phyloP scores from a whole-genome alignment of 1,140 invertebrate genomes.

The Danaus melanippus region DNA sequence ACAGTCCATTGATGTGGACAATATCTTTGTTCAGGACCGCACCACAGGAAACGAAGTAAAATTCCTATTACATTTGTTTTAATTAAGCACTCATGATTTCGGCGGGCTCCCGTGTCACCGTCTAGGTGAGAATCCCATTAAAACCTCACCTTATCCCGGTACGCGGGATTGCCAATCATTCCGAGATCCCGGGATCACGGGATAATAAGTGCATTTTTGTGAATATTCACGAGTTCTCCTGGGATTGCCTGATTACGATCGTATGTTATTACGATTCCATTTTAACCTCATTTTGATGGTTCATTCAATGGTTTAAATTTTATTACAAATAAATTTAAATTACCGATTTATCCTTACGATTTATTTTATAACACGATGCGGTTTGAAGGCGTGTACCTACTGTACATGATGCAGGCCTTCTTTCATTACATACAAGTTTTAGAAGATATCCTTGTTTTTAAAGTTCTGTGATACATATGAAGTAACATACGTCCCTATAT shows the following conservation, averaged over 20 bases:
- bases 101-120: conserved; percentile 15
- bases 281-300: too few species aligned
- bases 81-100: conserved; percentile 17
- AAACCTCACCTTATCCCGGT: conserved; percentile 31
- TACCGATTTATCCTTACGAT: conserved; percentile 1
- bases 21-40: too few species aligned
- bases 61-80: conserved; percentile 9
- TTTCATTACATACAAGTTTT: too few species aligned
- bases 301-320: too few species aligned
- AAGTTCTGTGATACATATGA: too few species aligned
- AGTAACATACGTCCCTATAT: too few species aligned
- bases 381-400: background rate
- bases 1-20: too few species aligned
- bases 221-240: conserved; percentile 17
- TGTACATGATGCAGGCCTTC: background rate
- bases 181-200: conserved; percentile 41
- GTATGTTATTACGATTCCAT: conserved; percentile 23
- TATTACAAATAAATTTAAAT: too few species aligned
- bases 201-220: conserved; percentile 48
- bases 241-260: conserved; percentile 20
- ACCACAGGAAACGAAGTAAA: too few species aligned
- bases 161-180: conserved; percentile 50
- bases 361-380: background rate
- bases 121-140: conserved; percentile 33
- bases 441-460: too few species aligned